Conservation (phyloP, 2,797 vertebrate genomes). For the Orientallactaga sibirica region DNA sequence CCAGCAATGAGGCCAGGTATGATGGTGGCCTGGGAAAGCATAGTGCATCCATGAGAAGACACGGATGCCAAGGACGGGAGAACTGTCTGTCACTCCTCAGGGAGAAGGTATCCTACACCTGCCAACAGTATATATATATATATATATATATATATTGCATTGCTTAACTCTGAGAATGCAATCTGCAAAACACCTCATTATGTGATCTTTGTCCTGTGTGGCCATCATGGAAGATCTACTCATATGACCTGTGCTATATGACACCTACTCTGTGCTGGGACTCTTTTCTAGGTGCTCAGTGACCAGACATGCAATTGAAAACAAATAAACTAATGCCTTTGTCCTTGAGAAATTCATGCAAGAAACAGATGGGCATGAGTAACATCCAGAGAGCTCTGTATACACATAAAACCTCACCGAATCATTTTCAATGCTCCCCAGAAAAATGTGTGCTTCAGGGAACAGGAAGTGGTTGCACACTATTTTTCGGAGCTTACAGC, state of each 20-base stretch:
- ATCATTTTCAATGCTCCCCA: constrained; percentile 17
- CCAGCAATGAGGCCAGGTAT: too few species aligned
- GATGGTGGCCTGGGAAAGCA: too few species aligned
- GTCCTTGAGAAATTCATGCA: neutral
- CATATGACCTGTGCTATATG: neutral
- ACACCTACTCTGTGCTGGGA: neutral
- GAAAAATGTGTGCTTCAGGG: constrained; percentile 2
- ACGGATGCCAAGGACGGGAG: too few species aligned
- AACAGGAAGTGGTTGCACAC: neutral
- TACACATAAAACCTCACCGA: constrained; percentile 34
- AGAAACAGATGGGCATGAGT: neutral
- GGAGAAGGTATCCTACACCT: too few species aligned
- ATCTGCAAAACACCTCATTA: too few species aligned
- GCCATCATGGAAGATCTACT: neutral
- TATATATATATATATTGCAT: too few species aligned
- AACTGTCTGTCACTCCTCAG: too few species aligned
- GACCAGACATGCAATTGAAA: neutral
- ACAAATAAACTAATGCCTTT: neutral
- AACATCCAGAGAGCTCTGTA: neutral
- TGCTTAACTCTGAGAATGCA: too few species aligned
- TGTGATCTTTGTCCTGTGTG: too few species aligned
- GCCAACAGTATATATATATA: too few species aligned
- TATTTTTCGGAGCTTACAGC: neutral
- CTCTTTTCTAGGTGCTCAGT: neutral
- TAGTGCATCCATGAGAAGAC: too few species aligned